phyloP scores from a whole-genome alignment of 2,113 vertebrate genomes.

The Brachyhypopomus occidentalis region DNA sequence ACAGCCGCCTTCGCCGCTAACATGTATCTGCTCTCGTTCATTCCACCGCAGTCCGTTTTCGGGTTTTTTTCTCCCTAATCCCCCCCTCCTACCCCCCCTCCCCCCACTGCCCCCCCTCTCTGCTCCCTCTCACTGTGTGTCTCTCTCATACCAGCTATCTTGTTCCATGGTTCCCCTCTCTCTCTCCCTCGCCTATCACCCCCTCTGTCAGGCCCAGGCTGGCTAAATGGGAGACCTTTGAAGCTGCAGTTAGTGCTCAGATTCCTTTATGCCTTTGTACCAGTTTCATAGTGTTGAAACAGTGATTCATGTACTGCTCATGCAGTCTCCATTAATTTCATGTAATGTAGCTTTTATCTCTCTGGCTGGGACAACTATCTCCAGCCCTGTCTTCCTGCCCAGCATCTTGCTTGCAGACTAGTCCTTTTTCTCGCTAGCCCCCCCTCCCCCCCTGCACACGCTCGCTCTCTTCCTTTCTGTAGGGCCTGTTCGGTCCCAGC shows the following conservation, averaged over 20 bases:
- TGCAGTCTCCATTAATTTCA: constrained; percentile 96
- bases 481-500: constrained; percentile 59
- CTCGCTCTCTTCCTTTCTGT: constrained; percentile 37
- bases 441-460: constrained; percentile 47
- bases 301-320: constrained; percentile 96
- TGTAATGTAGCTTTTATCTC: constrained; percentile 98
- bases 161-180: constrained; percentile 52
- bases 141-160: constrained; percentile 19
- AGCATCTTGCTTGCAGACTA: constrained; percentile 63
- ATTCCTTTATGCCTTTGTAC: constrained; percentile 91
- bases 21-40: constrained; percentile 87
- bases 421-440: constrained; percentile 51
- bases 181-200: constrained; percentile 57
- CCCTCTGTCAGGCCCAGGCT: constrained; percentile 71
- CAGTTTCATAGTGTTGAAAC: constrained; percentile 85
- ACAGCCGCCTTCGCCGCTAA: constrained; percentile 82
- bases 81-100: constrained; percentile 50
- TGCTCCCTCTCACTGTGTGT: constrained; percentile 4
- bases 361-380: constrained; percentile 85
- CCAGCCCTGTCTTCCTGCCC: constrained; percentile 71
- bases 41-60: constrained; percentile 81
- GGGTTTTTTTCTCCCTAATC: constrained; percentile 65
- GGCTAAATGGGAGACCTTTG: constrained; percentile 92
- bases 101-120: background rate
- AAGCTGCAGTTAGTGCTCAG: constrained; percentile 90